Evolutionary conservation across 2,797 vertebrate genomes (phyloP), one percentile per base, ranked within the genome.

Genomic region (Oryzias dopingdopingensis): DNA sequence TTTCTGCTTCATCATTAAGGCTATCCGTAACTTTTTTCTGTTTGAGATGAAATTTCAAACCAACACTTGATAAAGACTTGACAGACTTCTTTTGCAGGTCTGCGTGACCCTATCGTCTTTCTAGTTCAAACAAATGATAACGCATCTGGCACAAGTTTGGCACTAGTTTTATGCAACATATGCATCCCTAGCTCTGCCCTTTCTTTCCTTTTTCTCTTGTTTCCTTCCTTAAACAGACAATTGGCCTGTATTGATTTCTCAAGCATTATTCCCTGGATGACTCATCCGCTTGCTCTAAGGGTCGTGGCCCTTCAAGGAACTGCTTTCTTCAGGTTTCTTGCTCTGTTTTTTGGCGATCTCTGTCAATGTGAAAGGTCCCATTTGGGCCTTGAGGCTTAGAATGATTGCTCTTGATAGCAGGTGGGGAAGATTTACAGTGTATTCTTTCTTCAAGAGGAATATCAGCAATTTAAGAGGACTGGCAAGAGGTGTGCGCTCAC

Each of bases 401-500:
- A 51, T 59, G 56, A 54, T 62, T 59, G 22, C 61, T 70, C 6
- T 4, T 62, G 63, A 72, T 74, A 51, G 76, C 77, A 67, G 67
- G 49, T 65, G 65, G 63, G 49, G 49, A 70, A 73, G 72, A 80
- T 74, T 79, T 83, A 80, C 78, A 57, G 77, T 52, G 61, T 76
- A 71, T 74, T 74, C 63, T 79, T 75, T 75, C 72, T 80, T 68
- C 58, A 76, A 72, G 72, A 72, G 78, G 59, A 78, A 74, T 72
- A 78, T 78, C 65, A 74, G 64, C 72, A 47, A 86, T 72, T 81
- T 83, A 76, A 79, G 77, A 73, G 65, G 70, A 84, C 83, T 89
- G 86, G 86, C 87, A 85, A 85, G 89, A 90, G 87, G 86, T 88
- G 84, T 72, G 76, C 82, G 47, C 74, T 64, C 72, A 82, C 58